phyloP scores from a whole-genome alignment of 92 coral and sea anemone genomes.

The Porites evermanni region DNA sequence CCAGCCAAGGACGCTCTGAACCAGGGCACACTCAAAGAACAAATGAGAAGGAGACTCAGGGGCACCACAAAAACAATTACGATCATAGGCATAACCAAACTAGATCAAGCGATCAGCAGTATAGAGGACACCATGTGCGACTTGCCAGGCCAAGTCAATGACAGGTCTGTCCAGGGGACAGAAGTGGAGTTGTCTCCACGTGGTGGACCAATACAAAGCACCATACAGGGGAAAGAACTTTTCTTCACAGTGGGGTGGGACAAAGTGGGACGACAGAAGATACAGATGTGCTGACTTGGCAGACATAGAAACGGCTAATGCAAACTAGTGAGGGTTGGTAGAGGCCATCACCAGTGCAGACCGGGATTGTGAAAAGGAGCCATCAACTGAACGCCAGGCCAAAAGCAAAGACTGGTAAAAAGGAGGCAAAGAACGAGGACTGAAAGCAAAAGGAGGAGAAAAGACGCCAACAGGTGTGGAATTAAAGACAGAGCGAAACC shows the following conservation, averaged over 20 bases:
- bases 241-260: neutral
- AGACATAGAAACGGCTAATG: neutral
- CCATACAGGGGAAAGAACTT: neutral
- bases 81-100: conserved; percentile 1
- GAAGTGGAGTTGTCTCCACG: neutral
- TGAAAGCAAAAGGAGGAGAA: neutral
- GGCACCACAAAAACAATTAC: neutral
- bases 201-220: conserved; percentile 16
- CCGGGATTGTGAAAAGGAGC: neutral
- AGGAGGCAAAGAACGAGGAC: neutral
- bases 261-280: neutral
- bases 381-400: conserved; percentile 25
- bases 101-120: conserved; percentile 3
- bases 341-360: neutral
- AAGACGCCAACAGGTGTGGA: neutral
- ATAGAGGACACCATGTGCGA: conserved; percentile 20
- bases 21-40: no score
- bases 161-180: neutral
- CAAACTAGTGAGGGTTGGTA: neutral
- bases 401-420: conserved; percentile 1
- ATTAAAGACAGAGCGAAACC: neutral
- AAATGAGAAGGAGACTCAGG: no score
- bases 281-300: neutral
- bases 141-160: conserved; percentile 3
- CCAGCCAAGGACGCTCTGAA: no score